Base-by-base conservation (phyloP, 2,113 vertebrate genomes). In the Caranx melampygus region DNA sequence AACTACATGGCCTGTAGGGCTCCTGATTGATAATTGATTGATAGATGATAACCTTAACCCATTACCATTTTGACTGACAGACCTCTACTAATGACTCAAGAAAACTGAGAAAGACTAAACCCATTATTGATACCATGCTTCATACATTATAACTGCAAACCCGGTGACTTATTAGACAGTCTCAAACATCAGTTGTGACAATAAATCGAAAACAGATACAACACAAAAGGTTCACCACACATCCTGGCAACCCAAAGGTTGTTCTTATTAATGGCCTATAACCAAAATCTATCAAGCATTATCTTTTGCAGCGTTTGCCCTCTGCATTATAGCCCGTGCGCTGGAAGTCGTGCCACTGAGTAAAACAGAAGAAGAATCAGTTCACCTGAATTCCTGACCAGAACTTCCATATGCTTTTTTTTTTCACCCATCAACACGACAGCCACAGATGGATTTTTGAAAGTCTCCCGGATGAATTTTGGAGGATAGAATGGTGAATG, bases 381-480 rank as follows among this genome's bases (percentile, higher is more conserved):
- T 34, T 44, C 18, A 57, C 37, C 33, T 52, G 20, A 49, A 47
- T 40, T 37, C 40, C 34, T 61, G 3, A 51, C 13, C 44, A 4
- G 47, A 47, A 63, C 52, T 58, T 11, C 4, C 14, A 16, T 1
- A 21, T 31, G 26, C 13, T 44, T 61, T 37, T 37, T 37, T 37
- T 37, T 37, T 37, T 37, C 35, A 37, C 35, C 35, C 33, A 59
- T 76, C 62, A 59, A 52, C 31, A 59, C 2, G 3, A 35, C 42
- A 74, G 61, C 55, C 4, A 45, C 14, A 47, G 11, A 75, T 6
- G 8, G 9, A 47, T 54, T 51, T 52, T 54, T 72, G 3, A 66
- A 80, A 51, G 21, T 66, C 2, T 47, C 13, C 55, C 10, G 45
- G 45, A 61, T 72, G 26, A 72, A 75, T 78, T 73, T 67, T 77